phyloP scores from a whole-genome alignment of 2,113 vertebrate genomes.

The Lonchura striata region DNA sequence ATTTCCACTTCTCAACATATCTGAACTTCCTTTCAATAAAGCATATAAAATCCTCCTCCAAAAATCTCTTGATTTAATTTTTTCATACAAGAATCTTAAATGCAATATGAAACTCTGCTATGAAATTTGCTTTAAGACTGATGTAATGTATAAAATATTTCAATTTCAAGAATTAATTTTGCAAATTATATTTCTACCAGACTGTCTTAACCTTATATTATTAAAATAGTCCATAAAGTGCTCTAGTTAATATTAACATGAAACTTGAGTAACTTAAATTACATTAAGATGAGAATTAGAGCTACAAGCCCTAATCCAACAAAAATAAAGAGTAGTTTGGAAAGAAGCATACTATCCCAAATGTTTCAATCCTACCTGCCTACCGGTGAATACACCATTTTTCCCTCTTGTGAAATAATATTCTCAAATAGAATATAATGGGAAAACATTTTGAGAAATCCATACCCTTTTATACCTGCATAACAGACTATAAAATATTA shows the following conservation, averaged over 20 bases:
- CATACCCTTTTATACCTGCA: neutral
- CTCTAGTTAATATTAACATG: slow-evolving; percentile 6
- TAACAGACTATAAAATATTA: neutral
- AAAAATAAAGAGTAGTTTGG: neutral
- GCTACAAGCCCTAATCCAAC: neutral
- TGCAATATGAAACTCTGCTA: neutral
- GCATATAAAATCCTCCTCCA: neutral
- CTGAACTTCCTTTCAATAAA: neutral
- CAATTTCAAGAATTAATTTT: neutral
- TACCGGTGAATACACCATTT: neutral
- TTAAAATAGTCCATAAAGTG: slow-evolving; percentile 13
- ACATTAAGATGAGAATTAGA: neutral
- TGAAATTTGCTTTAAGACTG: neutral
- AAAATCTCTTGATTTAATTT: neutral
- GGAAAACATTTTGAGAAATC: neutral
- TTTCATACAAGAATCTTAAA: neutral
- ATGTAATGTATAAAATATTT: neutral
- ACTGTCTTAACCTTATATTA: slow-evolving; percentile 4
- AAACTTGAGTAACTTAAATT: slow-evolving; percentile 4
- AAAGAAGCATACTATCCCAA: neutral
- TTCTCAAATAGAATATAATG: neutral
- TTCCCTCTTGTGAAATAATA: neutral
- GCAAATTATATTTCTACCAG: neutral
- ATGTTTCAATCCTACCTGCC: neutral
- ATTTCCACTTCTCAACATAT: neutral